Base-by-base conservation (phyloP, 1,140 invertebrate genomes). In the Bradysia coprophila region DNA sequence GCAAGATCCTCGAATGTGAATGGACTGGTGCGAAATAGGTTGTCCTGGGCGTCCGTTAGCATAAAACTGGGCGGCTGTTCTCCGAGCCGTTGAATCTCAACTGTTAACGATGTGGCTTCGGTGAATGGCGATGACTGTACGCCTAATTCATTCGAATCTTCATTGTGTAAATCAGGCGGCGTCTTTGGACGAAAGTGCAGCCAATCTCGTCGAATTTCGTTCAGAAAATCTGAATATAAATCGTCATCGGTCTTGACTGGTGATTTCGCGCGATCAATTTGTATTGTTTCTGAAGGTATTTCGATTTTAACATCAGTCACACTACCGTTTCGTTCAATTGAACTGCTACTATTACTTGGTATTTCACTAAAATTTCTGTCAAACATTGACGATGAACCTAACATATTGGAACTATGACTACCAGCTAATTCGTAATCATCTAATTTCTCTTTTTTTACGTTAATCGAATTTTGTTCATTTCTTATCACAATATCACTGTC, bases 141-240 rank as follows among this genome's bases (percentile, higher is more conserved):
- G 28, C 52, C 49, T 10, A 24, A 18, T 49, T 63, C 51, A 16
- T 54, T 50, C 38, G 50, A 51, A 16, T 57, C 54, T 4, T 62
- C 61, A n/a, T 56, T 45, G 11, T 55, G 51, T 9, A 50, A 49
- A 36, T 51, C 50, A n/a, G n/a, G n/a, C 38, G 73, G 73, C 38
- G 77, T 79, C 64, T 81, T 81, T 44, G 78, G 78, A 50, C 76
- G 72, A 59, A 81, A 82, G 56, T 82, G 80, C 59, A 81, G 66
- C 76, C 77, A 57, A 45, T 62, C 56, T 6, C 52, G 50, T 0
- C 55, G 46, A 39, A 60, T 59, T 47, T 60, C 57, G 31, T 51
- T 49, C 21, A 61, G 44, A 43, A 61, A 37, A 38, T 61, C 59
- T 38, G 59, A 59, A 43, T 45, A 50, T 8, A 43, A 36, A 13